Conservation (phyloP, 2,888 invertebrate genomes). For the Agrenia bidenticulata region DNA sequence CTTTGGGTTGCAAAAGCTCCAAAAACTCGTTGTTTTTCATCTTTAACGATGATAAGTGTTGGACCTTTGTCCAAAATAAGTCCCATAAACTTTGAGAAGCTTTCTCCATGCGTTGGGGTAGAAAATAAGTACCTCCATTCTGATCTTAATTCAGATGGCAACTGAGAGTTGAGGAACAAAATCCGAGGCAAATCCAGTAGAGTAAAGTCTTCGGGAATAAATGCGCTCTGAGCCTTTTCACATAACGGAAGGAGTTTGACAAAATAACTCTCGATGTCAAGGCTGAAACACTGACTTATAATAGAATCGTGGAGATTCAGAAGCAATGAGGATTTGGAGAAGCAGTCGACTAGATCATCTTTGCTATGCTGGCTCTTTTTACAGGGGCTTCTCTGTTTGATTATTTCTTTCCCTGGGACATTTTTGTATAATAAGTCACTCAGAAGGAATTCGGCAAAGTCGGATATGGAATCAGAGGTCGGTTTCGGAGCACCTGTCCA, state of each 20-base stretch:
- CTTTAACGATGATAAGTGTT: constrained; percentile 73
- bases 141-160: constrained; percentile 65
- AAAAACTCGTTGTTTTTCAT: constrained; percentile 76
- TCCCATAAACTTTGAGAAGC: constrained; percentile 79
- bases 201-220: constrained; percentile 30
- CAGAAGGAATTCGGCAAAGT: constrained; percentile 44
- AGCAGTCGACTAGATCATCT: constrained; percentile 44
- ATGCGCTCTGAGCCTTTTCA: constrained; percentile 9
- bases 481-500: constrained; percentile 20
- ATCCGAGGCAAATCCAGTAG: constrained; percentile 71
- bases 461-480: constrained; percentile 36
- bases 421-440: constrained; percentile 43
- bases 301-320: constrained; percentile 48
- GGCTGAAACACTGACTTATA: constrained; percentile 46
- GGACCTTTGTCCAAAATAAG: constrained; percentile 78
- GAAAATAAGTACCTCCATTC: constrained; percentile 83
- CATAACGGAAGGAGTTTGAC: constrained; percentile 38
- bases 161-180: constrained; percentile 74
- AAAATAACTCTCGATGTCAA: constrained; percentile 41
- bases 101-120: constrained; percentile 83
- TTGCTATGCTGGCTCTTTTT: constrained; percentile 26
- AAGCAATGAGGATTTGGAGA: constrained; percentile 42
- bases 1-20: constrained; percentile 82
- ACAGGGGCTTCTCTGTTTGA: constrained; percentile 27
- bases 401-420: constrained; percentile 40